Conservation (phyloP, 1,140 invertebrate species). For the Tetraneura akinire region DNA sequence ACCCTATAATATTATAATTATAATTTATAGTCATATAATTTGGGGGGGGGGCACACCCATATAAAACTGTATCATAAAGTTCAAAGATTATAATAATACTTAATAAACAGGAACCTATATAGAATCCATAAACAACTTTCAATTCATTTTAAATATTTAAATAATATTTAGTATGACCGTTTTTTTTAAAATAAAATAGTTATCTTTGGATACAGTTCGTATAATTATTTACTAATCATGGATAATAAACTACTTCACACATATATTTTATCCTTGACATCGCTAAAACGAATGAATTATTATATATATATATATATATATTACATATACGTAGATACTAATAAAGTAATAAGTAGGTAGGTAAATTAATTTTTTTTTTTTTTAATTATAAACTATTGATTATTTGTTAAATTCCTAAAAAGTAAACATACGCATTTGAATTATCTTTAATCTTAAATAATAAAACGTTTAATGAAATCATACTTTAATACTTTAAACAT, state of each 20-base stretch:
- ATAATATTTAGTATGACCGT: no score
- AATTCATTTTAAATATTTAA: neutral
- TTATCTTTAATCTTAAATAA: no score
- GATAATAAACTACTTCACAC: neutral
- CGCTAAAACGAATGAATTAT: neutral
- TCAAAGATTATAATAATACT: conserved; percentile 33
- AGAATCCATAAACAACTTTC: neutral
- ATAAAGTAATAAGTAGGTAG: no score
- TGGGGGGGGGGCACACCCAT: no score
- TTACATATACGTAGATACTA: neutral
- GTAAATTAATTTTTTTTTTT: no score
- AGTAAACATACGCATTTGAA: no score
- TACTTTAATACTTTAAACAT: no score
- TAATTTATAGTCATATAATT: no score
- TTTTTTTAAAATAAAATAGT: neutral
- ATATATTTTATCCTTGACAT: neutral
- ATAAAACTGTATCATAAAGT: conserved; percentile 19
- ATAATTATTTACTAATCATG: neutral
- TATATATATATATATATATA: neutral
- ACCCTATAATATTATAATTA: no score
- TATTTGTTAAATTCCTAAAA: no score
- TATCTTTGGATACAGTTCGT: neutral
- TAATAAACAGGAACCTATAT: neutral
- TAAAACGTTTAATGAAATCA: no score
- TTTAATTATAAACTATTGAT: no score